phyloP scores from a whole-genome alignment of 2,888 invertebrate species.

The Trichopria drosophilae region DNA sequence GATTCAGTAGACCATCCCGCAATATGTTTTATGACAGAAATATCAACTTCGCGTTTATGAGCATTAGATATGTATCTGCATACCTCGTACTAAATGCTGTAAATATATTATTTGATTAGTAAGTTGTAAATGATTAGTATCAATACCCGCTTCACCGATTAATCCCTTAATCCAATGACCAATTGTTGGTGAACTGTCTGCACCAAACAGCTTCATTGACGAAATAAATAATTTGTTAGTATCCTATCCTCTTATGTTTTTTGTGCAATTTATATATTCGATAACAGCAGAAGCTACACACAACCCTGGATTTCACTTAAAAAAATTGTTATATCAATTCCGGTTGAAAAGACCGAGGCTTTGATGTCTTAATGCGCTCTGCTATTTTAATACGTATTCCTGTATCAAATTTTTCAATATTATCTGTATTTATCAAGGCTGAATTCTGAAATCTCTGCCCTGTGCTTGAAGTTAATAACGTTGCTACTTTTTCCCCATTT shows the following conservation, averaged over 20 bases:
- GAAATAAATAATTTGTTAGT: constrained; percentile 3
- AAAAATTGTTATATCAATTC: neutral
- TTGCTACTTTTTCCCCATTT: constrained; percentile 8
- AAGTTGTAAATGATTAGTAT: no score
- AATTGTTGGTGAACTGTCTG: neutral
- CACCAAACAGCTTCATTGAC: constrained; percentile 7
- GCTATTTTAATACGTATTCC: constrained; percentile 8
- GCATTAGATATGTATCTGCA: constrained; percentile 8
- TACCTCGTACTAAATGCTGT: constrained; percentile 9
- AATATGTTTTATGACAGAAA: neutral
- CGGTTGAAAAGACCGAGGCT: constrained; percentile 1
- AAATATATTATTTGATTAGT: no score
- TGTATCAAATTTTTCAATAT: constrained; percentile 2
- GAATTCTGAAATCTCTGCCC: constrained; percentile 13
- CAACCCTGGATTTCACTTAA: neutral
- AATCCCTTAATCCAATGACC: constrained; percentile 9
- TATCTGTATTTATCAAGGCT: neutral
- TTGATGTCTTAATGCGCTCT: constrained; percentile 11
- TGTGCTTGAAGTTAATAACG: constrained; percentile 14
- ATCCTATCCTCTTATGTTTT: neutral
- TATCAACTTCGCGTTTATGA: neutral
- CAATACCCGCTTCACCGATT: neutral
- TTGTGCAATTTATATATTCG: constrained; percentile 7
- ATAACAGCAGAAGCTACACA: constrained; percentile 1
- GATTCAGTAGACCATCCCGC: constrained; percentile 6